phyloP scores from a whole-genome alignment of 2,797 vertebrate genomes.

The Amphiprion clarkii region DNA sequence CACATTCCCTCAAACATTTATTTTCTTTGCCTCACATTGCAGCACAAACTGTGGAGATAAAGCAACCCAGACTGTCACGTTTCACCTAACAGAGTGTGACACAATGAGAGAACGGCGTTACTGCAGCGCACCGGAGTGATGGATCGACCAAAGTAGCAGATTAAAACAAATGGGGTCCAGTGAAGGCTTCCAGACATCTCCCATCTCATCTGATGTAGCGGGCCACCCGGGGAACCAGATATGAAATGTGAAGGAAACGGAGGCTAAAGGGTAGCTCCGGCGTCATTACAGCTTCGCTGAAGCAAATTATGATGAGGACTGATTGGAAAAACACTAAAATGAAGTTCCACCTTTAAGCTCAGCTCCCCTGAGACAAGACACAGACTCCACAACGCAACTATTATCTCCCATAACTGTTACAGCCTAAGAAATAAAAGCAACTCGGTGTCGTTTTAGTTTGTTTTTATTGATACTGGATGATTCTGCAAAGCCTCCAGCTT shows the following conservation, averaged over 20 bases:
- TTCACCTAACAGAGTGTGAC: conserved; percentile 28
- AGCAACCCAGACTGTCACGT: conserved; percentile 38
- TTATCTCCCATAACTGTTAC: not conserved
- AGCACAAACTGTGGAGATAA: conserved; percentile 30
- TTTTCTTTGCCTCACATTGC: conserved; percentile 34
- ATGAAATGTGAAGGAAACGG: conserved; percentile 11
- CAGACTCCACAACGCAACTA: not conserved
- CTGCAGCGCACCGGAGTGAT: conserved; percentile 31
- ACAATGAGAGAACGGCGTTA: conserved; percentile 6
- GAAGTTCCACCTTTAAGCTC: too few species aligned
- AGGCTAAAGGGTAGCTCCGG: not conserved
- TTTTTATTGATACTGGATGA: too few species aligned
- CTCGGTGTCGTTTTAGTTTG: too few species aligned
- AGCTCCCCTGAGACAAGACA: too few species aligned
- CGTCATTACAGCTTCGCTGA: not conserved
- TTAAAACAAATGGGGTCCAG: conserved; percentile 47
- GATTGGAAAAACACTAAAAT: not conserved
- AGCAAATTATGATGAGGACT: not conserved
- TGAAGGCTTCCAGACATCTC: conserved; percentile 54
- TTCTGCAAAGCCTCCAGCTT: too few species aligned
- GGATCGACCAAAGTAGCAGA: conserved; percentile 49
- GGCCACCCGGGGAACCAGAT: conserved; percentile 41
- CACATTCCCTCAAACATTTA: conserved; percentile 25
- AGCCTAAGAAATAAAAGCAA: not conserved
- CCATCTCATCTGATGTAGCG: conserved; percentile 45